phyloP scores from a whole-genome alignment of 2,113 vertebrate species.

The Petaurus breviceps region DNA sequence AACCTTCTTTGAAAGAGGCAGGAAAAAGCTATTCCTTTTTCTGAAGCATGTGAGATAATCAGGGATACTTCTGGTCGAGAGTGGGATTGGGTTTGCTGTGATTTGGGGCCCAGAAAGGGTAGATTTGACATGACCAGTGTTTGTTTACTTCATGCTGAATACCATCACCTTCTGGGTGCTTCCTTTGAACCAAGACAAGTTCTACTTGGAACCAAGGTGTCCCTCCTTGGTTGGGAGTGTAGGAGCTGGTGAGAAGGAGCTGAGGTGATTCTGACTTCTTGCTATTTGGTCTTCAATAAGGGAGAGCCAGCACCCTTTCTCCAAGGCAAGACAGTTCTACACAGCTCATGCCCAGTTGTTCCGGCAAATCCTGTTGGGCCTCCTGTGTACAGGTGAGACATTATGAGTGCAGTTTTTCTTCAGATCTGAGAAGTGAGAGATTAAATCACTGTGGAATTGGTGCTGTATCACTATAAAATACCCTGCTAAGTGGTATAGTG shows the following conservation, averaged over 20 bases:
- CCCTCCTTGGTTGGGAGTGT: neutral
- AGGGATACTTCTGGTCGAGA: neutral
- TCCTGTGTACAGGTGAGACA: slow-evolving; percentile 84
- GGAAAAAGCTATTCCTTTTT: neutral
- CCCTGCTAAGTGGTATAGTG: neutral
- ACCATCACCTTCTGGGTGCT: neutral
- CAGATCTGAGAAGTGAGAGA: neutral
- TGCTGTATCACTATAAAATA: neutral
- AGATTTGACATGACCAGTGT: neutral
- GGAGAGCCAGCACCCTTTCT: slow-evolving; percentile 59
- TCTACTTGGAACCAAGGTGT: neutral
- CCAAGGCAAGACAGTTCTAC: slow-evolving; percentile 75
- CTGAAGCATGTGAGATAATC: neutral
- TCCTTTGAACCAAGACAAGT: slow-evolving; percentile 22
- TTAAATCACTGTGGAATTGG: neutral
- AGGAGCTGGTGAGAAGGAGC: neutral
- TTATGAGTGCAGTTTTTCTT: neutral
- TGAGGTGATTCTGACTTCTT: slow-evolving; percentile 44
- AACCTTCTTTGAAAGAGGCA: neutral
- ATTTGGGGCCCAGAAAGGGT: neutral
- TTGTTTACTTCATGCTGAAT: neutral
- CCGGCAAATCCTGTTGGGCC: slow-evolving; percentile 65
- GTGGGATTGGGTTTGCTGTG: slow-evolving; percentile 1
- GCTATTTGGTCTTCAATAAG: slow-evolving; percentile 71
- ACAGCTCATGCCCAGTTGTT: slow-evolving; percentile 72